These are phyloP conservation scores for Trogon melanurus DNA, from an alignment of 2,113 vertebrate species.

Conservation along the genomic window DNA sequence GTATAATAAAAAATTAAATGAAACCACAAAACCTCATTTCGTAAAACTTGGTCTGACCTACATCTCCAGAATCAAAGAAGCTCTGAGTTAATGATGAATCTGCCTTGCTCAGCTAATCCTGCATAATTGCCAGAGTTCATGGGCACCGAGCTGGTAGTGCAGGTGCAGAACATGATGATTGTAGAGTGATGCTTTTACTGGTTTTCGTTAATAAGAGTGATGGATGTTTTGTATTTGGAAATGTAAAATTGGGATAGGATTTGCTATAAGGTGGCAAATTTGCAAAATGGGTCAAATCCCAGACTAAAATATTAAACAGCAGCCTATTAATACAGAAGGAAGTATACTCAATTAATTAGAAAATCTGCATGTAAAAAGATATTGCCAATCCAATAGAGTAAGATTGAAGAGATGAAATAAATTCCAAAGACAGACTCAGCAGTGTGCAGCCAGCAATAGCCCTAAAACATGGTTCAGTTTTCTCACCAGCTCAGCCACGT, in stretches of 20 bases:
- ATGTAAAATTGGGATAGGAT: neutral
- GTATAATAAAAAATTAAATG: conserved; percentile 30
- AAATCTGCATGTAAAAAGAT: neutral
- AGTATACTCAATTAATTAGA: neutral
- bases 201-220: neutral
- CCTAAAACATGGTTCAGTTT: neutral
- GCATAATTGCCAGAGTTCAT: neutral
- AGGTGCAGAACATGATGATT: neutral
- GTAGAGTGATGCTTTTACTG: neutral
- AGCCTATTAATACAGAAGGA: neutral
- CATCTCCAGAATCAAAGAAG: neutral
- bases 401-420: neutral
- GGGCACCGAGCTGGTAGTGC: neutral
- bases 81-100: neutral
- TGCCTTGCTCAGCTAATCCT: conserved; percentile 6
- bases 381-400: neutral
- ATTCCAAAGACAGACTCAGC: neutral
- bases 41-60: conserved; percentile 18
- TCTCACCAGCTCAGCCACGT: neutral
- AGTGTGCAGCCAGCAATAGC: neutral
- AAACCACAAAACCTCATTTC: conserved; percentile 16
- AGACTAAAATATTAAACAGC: neutral
- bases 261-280: neutral
- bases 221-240: neutral
- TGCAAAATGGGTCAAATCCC: neutral